These are phyloP conservation scores for Zapornia atra DNA, from an alignment of 2,113 vertebrate species.

Conservation along the genomic window DNA sequence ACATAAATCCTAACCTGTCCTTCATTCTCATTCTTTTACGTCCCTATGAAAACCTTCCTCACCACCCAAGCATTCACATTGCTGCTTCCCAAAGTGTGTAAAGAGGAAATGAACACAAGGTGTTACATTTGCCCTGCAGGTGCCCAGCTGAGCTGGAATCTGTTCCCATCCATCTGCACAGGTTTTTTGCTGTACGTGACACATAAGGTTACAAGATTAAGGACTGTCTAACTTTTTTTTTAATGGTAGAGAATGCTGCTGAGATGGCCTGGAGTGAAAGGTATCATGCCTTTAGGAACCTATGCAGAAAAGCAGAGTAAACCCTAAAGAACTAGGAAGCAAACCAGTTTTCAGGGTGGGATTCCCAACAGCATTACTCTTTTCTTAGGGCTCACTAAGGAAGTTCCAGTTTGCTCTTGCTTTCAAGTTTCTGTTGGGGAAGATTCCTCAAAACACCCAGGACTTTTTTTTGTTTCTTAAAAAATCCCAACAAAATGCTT, in stretches of 20 bases:
- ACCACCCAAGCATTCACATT: neutral
- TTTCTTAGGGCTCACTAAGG: neutral
- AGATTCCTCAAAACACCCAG: neutral
- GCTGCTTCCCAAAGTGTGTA: neutral
- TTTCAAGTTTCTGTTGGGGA: neutral
- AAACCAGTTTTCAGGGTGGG: neutral
- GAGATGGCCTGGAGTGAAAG: neutral
- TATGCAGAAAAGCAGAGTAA: neutral
- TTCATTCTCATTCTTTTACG: neutral
- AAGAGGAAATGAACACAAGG: conserved; percentile 29
- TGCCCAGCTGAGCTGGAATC: conserved; percentile 48
- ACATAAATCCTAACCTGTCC: neutral
- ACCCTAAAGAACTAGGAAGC: neutral
- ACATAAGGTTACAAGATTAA: conserved; percentile 24
- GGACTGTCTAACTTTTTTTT: neutral
- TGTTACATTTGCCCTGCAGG: conserved; percentile 61
- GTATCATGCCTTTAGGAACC: neutral
- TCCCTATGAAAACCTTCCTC: neutral
- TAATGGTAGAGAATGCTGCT: neutral
- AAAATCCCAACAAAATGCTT: neutral
- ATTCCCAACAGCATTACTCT: neutral
- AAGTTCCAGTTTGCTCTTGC: neutral
- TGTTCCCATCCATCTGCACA: conserved; percentile 38
- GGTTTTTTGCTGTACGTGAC: conserved; percentile 1
- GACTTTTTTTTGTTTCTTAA: neutral